Evolutionary conservation across 2,113 vertebrate genomes (phyloP).

Genomic region (Cynoglossus semilaevis): DNA sequence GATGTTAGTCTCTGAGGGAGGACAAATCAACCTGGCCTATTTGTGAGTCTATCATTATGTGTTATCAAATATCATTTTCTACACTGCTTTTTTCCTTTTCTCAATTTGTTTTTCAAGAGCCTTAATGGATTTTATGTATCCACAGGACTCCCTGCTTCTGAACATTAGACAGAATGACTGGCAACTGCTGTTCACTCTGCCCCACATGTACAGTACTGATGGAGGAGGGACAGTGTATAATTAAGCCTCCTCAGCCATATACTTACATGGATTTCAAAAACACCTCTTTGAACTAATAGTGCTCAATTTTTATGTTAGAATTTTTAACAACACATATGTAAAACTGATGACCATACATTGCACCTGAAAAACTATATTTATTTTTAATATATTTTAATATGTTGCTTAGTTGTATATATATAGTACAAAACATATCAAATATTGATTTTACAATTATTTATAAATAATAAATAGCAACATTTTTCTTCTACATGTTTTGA

Average conservation of each 20-base stretch:
- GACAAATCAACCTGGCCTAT: constrained; percentile 36
- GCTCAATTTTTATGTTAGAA: no score
- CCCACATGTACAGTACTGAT: constrained; percentile 65
- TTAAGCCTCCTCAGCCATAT: constrained; percentile 66
- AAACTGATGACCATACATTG: no score
- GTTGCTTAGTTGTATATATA: no score
- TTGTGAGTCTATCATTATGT: constrained; percentile 31
- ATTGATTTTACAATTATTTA: no score
- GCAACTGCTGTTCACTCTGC: constrained; percentile 69
- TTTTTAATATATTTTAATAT: no score
- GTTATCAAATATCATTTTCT: constrained; percentile 47
- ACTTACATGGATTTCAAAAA: constrained; percentile 59
- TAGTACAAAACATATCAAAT: no score
- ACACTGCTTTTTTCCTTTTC: constrained; percentile 27
- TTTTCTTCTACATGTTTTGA: no score
- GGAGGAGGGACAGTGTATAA: constrained; percentile 62
- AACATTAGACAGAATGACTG: constrained; percentile 75
- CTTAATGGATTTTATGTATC: constrained; percentile 70
- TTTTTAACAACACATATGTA: no score
- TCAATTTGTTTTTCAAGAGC: constrained; percentile 18
- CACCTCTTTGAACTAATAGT: constrained; percentile 67
- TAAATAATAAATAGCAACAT: no score
- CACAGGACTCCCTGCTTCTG: constrained; percentile 68
- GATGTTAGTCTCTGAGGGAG: no score
- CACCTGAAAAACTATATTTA: no score